Evolutionary conservation across 2,888 invertebrate genomes (phyloP), one percentile per base, ranked within the genome.

Genomic region (Diadromus collaris): DNA sequence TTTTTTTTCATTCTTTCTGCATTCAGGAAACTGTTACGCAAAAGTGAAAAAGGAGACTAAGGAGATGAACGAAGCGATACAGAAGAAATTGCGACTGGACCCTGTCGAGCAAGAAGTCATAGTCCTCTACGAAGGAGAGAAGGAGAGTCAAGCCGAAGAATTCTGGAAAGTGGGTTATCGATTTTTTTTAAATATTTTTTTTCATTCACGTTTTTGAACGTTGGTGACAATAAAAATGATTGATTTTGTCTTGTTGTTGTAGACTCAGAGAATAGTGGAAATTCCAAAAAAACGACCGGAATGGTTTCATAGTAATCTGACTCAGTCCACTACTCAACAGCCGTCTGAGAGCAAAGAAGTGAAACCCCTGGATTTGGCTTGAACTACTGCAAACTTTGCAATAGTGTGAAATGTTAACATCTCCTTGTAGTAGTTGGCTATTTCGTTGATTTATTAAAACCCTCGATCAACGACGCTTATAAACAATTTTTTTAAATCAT

Each of bases 251-350:
- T 61, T 56, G 76, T 79, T 73, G 67, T 78, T 85, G 44, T 82
- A 92, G 90, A 92, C 91, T 1, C 97, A 97, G 91, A 93, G 95
- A 84, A 93, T 98, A 80, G 94, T 98, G 19, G 97, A 98, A 92
- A 94, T 97, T 93, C 93, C 95, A 61, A 97, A 96, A 89, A 93
- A 95, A 74, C 93, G 98, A 80, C 98, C 98, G 5, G 91, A 94
- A 51, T 98, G 98, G 97, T 98, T 98, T 88, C 95, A 95, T 83
- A 95, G 94, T 86, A 97, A 97, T 91, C 92, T 98, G 65, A 91
- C 97, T 24, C 95, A 97, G 88, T 94, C 95, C 88, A 93, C 95
- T 0, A 96, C 96, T 21, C 94, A 95, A 84, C 93, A 94, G 82
- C 93, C 94, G 51, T 93, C 95, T 0, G 92, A 93, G 44, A 93